Evolutionary conservation across 2,797 vertebrate genomes (phyloP), one percentile per base, ranked within the genome.

Genomic region (Aerospiza tachiro): DNA sequence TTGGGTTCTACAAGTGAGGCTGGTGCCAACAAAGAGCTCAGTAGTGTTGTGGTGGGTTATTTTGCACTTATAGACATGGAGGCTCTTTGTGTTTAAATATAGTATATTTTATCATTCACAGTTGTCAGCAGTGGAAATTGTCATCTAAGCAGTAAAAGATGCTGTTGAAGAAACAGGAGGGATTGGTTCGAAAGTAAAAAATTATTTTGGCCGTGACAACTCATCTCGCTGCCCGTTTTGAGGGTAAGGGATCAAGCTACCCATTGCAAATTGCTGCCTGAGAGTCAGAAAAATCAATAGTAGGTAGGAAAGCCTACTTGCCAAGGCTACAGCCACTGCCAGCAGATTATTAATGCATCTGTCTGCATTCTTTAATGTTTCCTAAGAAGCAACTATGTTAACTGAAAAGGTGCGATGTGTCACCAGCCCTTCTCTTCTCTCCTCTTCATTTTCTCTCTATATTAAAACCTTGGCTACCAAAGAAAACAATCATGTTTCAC

Each of bases 401-500:
- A 96, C 95, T 92, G 95, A 96, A 97, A 97, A 97, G 96, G 97
- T 96, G 97, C 0, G 22, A 97, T 44, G 36, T 96, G 96, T 97
- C 96, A 97, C 92, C 96, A 96, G 86, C 82, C 84, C 79, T 94
- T 97, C 96, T 96, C 93, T 40, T 96, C 96, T 96, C 97, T 96
- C 95, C 95, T 96, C 90, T 96, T 96, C 96, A 83, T 97, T 93
- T 97, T 96, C 90, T 72, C 86, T 75, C 92, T 83, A 86, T 96
- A 97, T 97, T 96, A 96, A 97, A 96, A 96, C 62, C 86, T 93
- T 93, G 91, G 94, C 96, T 97, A 96, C 96, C 95, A 97, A 96
- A 97, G 97, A 97, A 97, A 96, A 96, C 90, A 97, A 96, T 97
- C 96, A 92, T 6, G 79, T 77, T 94, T 96, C 97, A 97, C 96